Base-by-base conservation (phyloP, 2,888 invertebrate species). In the Cerastis rubricosa region DNA sequence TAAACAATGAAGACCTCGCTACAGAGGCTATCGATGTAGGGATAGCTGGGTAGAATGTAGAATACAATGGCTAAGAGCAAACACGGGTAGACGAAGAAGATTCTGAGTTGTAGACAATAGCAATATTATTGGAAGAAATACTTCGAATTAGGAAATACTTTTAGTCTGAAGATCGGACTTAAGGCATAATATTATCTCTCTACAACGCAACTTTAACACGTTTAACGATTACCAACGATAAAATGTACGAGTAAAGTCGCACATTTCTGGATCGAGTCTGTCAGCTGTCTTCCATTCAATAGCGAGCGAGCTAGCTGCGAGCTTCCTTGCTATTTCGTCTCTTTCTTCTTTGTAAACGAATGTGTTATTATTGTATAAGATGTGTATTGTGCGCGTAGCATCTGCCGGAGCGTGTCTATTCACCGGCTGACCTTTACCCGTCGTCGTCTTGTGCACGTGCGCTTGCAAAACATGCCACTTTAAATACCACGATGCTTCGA, bases 401-500 rank as follows among this genome's bases (percentile, higher is more conserved):
- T 94, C 95, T 96, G 96, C 93, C 91, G 61, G 74, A 85, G 89
- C 85, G 86, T 89, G 85, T 92, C 93, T 94, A 95, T 95, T 95
- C 94, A 93, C 83, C 87, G 87, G 88, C 84, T 94, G 94, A 95
- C 94, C 96, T 96, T 94, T 95, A 90, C 86, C 87, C 89, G 84
- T 86, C 84, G 88, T 85, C 84, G 88, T 85, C 88, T 85, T 86
- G 85, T 91, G 92, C 94, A 94, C 93, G 94, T 93, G 94, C 92
- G 87, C 87, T 93, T 91, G 90, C 91, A 88, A 91, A 93, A 93
- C 83, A 87, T 88, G 70, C 84, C 80, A 86, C 85, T 88, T 88
- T 86, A 89, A 92, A 92, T 90, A 89, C 88, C 89, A 89, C 79
- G 81, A 86, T 54, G 76, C 83, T 87, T 68, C 87, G 90, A 88